Evolutionary conservation across 1,140 invertebrate species (phyloP), one percentile per base, ranked within the genome.

Genomic region (Drosophila jambulina): DNA sequence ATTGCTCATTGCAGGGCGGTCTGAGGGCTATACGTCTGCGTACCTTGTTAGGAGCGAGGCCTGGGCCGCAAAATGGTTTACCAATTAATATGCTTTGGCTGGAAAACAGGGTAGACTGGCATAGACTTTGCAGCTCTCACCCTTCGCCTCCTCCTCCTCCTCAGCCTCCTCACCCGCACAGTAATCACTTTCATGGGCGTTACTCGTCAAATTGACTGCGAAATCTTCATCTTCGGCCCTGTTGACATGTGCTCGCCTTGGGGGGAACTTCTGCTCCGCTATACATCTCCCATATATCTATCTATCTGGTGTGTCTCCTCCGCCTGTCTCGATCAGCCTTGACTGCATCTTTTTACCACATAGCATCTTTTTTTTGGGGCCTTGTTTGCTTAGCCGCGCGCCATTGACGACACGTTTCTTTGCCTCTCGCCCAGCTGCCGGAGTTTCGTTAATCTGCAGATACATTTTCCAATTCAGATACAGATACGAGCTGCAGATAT

Each of bases 121-220:
- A 13, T 13, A 61, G 29, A 23, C 7, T 34, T 7, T 4, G 59
- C 27, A 12, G 40, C 4, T 19, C 36, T n/a, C 8, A 25, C 9
- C 43, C 43, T 23, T 23, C 43, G 4, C n/a, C 27, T 10, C 4
- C 48, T 17, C 7, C 45, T 27, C 36, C 54, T 10, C 19, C 42
- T 12, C 4, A 19, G 6, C 46, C 23, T 29, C 40, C 40, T 9
- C 65, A 63, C 77, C 78, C 78, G 75, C 67, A 38, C 56, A 61
- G 64, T 68, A 80, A 88, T 69, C 60, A 74, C 75, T 87, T 78
- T 88, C 81, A 84, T 67, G 77, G 81, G 77, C 78, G 82, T 85
- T 75, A 75, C 56, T 78, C 65, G 65, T 90, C 75, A 88, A 88
- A 90, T 88, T 84, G 84, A 88, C 85, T 88, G 84, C 84, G 53